Evolutionary conservation across 30 jellyfish, hydroid and myxozoan species (phyloP), one percentile per base, ranked within the genome.

Genomic region (Cassiopea xamachana): DNA sequence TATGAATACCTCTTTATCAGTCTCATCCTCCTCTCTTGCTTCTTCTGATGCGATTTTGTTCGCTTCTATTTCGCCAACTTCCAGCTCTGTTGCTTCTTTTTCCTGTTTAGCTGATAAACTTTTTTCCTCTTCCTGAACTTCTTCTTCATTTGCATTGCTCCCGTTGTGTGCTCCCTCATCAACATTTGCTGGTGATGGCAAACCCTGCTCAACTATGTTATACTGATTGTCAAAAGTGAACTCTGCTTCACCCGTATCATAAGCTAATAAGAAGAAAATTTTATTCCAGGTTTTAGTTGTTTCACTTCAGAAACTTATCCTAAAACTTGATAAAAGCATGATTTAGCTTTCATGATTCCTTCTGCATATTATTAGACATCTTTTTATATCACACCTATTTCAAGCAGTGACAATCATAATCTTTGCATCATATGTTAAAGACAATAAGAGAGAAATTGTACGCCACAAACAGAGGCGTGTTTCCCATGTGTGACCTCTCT

Each of bases 221-320:
- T 15, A 49, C 15, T 78, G 76, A 50, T 45, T 78, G 2, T 50
- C 87, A 78, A 78, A 49, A 12, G 55, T 51, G 27, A 78, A 1
- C 51, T 69, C 55, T 51, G 87, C 87, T 27, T 78, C 75, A 43
- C 18, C 45, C 13, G 87, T 78, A 5, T 78, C 87, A 69, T 78
- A 55, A 48, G 69, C 87, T 78, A 16, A 18, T 3, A 71, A 71
- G 39, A 71, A 27, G 27, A 14, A 2, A 55, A 3, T 55, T 3
- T 55, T 55, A 55, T 3, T 27, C 39, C 39, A 27, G 39, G 39
- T 27, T 27, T 27, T 27, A 27, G 39, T 27, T 27, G 39, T 27
- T 27, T 27, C 39, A 27, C 39, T 27, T 27, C 39, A 27, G 39
- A 27, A 27, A 27, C 39, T 27, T 27, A 27, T 27, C 39, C 39